phyloP scores from a whole-genome alignment of 2,797 vertebrate species.

The Sebastes matsubarae region DNA sequence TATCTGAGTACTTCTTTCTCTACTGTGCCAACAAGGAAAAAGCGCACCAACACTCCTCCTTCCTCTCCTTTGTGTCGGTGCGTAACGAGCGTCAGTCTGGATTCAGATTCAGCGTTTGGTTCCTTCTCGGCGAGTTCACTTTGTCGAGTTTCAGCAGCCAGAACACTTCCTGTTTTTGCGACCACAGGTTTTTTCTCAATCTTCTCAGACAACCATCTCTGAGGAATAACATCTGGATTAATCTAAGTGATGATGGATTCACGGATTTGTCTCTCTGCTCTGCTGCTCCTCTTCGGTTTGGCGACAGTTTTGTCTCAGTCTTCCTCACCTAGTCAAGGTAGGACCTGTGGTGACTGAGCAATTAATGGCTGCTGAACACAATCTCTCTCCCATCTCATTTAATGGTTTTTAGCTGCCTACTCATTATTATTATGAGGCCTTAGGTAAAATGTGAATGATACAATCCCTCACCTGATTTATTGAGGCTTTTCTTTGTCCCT shows the following conservation, averaged over 20 bases:
- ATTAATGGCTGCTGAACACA: not conserved
- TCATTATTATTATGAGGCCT: not conserved
- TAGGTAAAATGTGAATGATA: not conserved
- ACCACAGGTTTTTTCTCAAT: not conserved
- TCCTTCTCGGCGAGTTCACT: conserved; percentile 19
- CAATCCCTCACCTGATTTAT: not conserved
- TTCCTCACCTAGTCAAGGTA: conserved; percentile 59
- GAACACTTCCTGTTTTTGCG: not conserved
- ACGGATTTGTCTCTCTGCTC: conserved; percentile 43
- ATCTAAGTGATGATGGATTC: conserved; percentile 49
- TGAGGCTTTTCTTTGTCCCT: not conserved
- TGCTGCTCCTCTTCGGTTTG: conserved; percentile 68
- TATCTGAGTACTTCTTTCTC: not conserved
- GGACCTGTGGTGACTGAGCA: conserved; percentile 5
- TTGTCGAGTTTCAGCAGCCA: not conserved
- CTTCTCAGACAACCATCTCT: not conserved
- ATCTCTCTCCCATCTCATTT: not conserved
- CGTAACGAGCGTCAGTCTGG: conserved; percentile 58
- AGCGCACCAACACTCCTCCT: not conserved
- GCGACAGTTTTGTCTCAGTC: conserved; percentile 55
- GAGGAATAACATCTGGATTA: not conserved
- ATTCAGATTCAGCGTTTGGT: not conserved
- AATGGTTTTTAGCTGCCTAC: not conserved
- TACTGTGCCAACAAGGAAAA: not conserved
- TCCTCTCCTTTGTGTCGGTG: conserved; percentile 11